Evolutionary conservation across 2,113 vertebrate species (phyloP), one percentile per base, ranked within the genome.

Genomic region (Tachysurus vachellii): DNA sequence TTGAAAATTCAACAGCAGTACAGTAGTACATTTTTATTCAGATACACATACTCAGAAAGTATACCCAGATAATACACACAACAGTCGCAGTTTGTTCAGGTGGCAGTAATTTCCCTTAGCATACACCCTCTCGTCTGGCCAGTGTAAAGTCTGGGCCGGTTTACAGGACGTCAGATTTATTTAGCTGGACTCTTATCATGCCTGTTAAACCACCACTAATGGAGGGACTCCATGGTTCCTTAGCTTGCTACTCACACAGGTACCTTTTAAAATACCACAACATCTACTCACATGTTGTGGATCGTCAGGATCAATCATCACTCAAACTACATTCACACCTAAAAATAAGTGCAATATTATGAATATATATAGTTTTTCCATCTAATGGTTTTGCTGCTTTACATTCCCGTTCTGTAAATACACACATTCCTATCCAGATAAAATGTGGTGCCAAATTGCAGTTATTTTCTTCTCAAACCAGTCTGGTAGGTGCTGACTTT

Each of bases 81-180:
- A 50, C 86, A 76, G 66, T 70, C 84, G 77, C 89, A 90, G 86
- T 94, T 91, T 91, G 90, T 89, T 61, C 89, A 93, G 92, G 87
- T 93, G 90, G 77, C 88, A 86, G 88, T 86, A 77, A 75, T 89
- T 90, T 89, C 91, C 85, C 61, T 82, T 68, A n/a, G 83, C 54
- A 90, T 89, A 89, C 88, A 87, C 81, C 83, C 16, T 59, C 54
- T 56, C 31, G 77, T 87, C 89, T 85, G 82, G 36, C 80, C 85
- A 90, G 90, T 44, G 90, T 92, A 92, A 93, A 88, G 92, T 93
- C 93, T 94, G 89, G 90, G 44, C 16, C 31, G 36, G 81, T 88
- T 89, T 75, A 86, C 86, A 5, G 73, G 85, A 82, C 81, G 81
- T 79, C 89, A 85, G 93, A 83, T 93, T 92, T 93, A 91, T 92